phyloP scores from a whole-genome alignment of 2,797 vertebrate species.

The Pygocentrus nattereri region DNA sequence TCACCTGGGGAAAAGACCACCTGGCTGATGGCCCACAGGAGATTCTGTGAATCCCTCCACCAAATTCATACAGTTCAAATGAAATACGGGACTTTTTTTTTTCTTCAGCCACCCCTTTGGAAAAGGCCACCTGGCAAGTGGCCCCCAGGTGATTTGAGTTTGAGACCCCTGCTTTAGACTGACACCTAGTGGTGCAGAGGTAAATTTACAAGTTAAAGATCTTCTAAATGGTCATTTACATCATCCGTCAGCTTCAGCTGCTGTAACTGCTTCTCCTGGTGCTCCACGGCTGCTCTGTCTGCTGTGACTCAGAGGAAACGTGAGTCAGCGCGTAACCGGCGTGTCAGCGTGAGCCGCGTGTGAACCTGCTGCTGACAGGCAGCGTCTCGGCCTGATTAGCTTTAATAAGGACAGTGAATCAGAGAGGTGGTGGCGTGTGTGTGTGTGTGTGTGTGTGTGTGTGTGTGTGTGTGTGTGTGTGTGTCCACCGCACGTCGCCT shows the following conservation, averaged over 20 bases:
- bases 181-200: neutral
- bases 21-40: too few species aligned
- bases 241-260: neutral
- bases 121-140: too few species aligned
- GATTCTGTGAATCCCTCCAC: too few species aligned
- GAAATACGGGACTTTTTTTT: too few species aligned
- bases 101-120: too few species aligned
- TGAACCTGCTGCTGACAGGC: neutral
- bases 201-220: neutral
- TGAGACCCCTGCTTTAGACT: neutral
- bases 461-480: too few species aligned
- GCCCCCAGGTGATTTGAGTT: too few species aligned
- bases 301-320: slow-evolving; percentile 9
- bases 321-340: neutral
- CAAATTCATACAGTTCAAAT: too few species aligned
- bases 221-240: too few species aligned
- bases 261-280: neutral
- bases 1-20: too few species aligned
- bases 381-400: neutral
- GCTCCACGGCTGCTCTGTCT: neutral
- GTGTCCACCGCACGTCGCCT: neutral
- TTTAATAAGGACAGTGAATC: slow-evolving; percentile 8
- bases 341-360: neutral
- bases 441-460: slow-evolving; percentile 7
- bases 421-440: neutral